A percentile compares a stretch with the other conserved stretches of the same genome.
phyloP scores from a whole-genome alignment of 2,888 invertebrate genomes.

The Nasonovia ribisnigri region DNA sequence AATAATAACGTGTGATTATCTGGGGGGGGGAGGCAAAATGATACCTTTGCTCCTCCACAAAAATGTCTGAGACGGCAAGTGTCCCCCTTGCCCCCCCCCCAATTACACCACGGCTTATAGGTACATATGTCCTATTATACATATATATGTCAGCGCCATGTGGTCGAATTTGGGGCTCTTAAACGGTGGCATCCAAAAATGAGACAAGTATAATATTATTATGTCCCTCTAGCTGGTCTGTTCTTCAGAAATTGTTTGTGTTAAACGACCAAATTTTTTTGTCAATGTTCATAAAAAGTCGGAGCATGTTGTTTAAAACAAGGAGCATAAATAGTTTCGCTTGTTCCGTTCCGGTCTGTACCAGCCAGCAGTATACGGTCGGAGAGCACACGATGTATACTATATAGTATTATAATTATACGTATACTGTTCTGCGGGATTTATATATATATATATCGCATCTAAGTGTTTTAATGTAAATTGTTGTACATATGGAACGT shows the following conservation, averaged over 20 bases:
- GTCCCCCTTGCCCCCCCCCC: too few relatives aligned
- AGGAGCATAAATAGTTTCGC: conserved; percentile 26
- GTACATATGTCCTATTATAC: background rate
- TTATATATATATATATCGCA: background rate
- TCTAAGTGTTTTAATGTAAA: background rate
- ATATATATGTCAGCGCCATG: background rate
- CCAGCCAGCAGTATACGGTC: background rate
- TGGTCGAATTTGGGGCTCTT: background rate
- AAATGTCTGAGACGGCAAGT: too few relatives aligned
- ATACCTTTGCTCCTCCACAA: too few relatives aligned
- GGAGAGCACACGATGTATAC: background rate
- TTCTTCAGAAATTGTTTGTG: background rate
- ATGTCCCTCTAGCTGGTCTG: background rate
- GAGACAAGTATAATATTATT: background rate
- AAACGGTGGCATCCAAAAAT: background rate
- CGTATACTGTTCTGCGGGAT: background rate
- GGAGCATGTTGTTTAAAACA: background rate
- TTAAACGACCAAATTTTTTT: background rate
- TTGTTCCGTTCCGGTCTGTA: conserved; percentile 28
- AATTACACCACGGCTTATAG: too few relatives aligned
- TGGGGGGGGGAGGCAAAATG: too few relatives aligned
- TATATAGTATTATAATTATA: background rate
- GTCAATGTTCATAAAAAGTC: background rate
- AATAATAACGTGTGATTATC: too few relatives aligned
- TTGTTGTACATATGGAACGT: background rate